Percentiles rank a stretch among this genome's conserved stretches.
Evolutionary conservation across 2,888 invertebrate species (phyloP).

Genomic region (Dascillus cervinus): DNA sequence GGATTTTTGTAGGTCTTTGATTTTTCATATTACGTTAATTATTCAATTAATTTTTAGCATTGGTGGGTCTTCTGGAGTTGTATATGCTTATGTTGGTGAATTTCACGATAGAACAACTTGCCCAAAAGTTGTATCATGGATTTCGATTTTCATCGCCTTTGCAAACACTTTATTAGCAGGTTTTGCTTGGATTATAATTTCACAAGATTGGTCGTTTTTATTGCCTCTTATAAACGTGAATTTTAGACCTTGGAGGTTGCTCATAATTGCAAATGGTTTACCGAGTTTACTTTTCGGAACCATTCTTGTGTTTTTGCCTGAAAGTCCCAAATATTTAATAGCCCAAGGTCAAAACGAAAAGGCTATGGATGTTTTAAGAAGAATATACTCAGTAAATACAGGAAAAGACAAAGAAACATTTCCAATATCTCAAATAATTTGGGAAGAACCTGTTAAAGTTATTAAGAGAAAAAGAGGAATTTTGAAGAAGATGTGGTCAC

Average conservation of each 20-base stretch:
- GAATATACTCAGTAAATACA: constrained; percentile 34
- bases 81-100: constrained; percentile 48
- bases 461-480: constrained; percentile 10
- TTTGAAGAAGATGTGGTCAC: constrained; percentile 33
- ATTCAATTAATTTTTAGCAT: constrained; percentile 27
- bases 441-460: constrained; percentile 25
- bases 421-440: constrained; percentile 30
- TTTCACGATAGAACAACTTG: constrained; percentile 44
- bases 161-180: constrained; percentile 37
- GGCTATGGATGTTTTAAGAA: constrained; percentile 31
- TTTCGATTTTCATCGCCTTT: constrained; percentile 38
- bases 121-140: constrained; percentile 40
- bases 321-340: constrained; percentile 41
- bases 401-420: constrained; percentile 30
- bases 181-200: constrained; percentile 37
- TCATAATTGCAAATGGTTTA: constrained; percentile 35
- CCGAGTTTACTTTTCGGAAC: constrained; percentile 33
- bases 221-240: constrained; percentile 42
- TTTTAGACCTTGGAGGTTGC: constrained; percentile 37
- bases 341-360: constrained; percentile 32
- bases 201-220: constrained; percentile 37
- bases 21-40: no score
- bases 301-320: constrained; percentile 33
- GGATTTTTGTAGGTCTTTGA: constrained; percentile 51
- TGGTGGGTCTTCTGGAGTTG: constrained; percentile 44